phyloP scores from a whole-genome alignment of 2,797 vertebrate genomes.

The Amniataba percoides region DNA sequence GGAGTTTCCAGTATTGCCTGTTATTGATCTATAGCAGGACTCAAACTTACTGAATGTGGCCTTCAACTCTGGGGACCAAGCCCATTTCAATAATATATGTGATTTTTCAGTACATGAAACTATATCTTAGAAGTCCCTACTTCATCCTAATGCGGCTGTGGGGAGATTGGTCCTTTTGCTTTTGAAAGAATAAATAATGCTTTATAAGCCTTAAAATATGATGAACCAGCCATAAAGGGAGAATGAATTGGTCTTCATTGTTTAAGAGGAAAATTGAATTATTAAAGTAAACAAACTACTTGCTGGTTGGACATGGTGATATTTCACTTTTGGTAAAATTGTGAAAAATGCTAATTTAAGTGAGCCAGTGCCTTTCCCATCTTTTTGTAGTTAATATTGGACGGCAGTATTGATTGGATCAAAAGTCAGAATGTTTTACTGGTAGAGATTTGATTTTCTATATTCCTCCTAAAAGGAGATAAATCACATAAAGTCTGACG shows the following conservation, averaged over 20 bases:
- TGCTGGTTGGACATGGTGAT: background rate
- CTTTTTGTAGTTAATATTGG: background rate
- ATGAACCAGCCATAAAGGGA: background rate
- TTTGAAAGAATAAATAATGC: background rate
- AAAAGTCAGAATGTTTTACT: constrained; percentile 34
- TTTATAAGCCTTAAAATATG: background rate
- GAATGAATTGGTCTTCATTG: background rate
- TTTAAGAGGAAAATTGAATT: background rate
- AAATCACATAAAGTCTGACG: background rate
- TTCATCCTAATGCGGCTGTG: background rate
- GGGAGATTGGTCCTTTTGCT: background rate
- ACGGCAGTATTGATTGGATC: constrained; percentile 4
- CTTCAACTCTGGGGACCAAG: background rate
- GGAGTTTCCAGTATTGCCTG: constrained; percentile 53
- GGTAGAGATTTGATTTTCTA: constrained; percentile 3
- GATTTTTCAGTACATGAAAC: background rate
- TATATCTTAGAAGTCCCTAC: background rate
- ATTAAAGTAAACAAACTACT: background rate
- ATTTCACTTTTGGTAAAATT: too few relatives aligned
- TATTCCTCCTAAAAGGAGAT: background rate
- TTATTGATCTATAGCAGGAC: constrained; percentile 32
- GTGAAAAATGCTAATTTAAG: background rate
- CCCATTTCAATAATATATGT: too few relatives aligned
- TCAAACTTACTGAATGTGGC: constrained; percentile 31
- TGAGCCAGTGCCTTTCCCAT: background rate